A percentile compares a stretch with the other conserved stretches of the same genome.
These are phyloP conservation scores for Lamellibrachia luymesi DNA, from an alignment of 1,140 invertebrate species.

Conservation along the genomic window DNA sequence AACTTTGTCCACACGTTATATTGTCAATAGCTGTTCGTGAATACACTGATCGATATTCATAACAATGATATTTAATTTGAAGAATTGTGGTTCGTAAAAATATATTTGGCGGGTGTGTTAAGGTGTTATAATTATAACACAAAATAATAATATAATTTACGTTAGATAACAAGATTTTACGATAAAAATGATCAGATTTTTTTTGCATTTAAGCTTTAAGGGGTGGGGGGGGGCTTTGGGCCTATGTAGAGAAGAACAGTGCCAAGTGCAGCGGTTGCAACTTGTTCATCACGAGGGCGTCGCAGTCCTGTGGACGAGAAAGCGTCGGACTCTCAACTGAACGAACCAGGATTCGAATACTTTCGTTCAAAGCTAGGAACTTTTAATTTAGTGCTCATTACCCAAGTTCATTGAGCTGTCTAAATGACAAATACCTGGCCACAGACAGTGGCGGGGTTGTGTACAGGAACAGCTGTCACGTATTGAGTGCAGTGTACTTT, in stretches of 20 bases:
- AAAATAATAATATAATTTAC: too few species aligned
- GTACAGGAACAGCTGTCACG: background rate
- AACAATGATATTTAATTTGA: too few species aligned
- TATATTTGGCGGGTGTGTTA: too few species aligned
- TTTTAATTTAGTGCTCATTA: background rate
- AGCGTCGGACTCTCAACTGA: background rate
- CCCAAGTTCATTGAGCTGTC: background rate
- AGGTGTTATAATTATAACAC: too few species aligned
- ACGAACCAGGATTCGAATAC: background rate
- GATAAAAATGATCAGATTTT: too few species aligned
- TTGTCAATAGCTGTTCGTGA: too few species aligned
- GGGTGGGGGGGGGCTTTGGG: too few species aligned
- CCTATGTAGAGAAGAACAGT: background rate
- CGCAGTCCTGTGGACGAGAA: background rate
- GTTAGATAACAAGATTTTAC: too few species aligned
- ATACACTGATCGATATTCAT: too few species aligned
- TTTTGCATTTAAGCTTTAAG: too few species aligned
- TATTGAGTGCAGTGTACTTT: background rate
- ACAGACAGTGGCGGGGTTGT: background rate
- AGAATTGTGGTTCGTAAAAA: too few species aligned
- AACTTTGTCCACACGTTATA: too few species aligned
- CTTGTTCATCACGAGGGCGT: background rate
- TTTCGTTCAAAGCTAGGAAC: background rate
- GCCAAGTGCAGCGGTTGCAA: background rate
- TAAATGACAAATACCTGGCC: background rate